Evolutionary conservation across 2,888 invertebrate genomes (phyloP).

Genomic region (Nipponacmea schrenckii): DNA sequence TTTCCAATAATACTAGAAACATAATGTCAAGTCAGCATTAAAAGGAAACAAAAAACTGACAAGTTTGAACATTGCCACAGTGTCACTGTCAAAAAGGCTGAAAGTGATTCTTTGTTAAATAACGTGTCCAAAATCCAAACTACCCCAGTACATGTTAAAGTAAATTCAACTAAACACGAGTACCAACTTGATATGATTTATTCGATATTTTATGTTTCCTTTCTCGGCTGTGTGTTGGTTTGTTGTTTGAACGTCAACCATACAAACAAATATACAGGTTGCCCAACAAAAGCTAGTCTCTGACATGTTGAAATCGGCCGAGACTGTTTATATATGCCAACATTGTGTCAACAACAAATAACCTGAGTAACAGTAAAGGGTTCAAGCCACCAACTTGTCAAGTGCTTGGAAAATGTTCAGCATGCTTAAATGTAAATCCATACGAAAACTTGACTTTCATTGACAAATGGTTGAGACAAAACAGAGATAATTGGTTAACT

Average conservation of each 20-base stretch:
- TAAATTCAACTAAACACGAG: no score
- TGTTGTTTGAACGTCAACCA: not conserved
- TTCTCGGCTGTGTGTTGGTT: not conserved
- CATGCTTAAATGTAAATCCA: slow-evolving; percentile 7
- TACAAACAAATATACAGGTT: slow-evolving; percentile 2
- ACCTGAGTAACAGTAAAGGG: not conserved
- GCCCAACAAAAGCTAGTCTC: slow-evolving; percentile 8
- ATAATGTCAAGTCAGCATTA: no score
- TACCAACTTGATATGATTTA: no score
- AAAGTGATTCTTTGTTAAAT: no score
- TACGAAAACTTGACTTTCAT: slow-evolving; percentile 2
- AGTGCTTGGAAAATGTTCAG: slow-evolving; percentile 4
- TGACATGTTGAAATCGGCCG: not conserved
- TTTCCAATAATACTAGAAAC: no score
- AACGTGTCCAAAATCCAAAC: no score
- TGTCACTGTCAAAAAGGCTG: no score
- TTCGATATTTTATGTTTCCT: no score
- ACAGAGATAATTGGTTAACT: no score
- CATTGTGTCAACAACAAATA: not conserved
- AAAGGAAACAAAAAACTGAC: no score
- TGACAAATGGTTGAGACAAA: not conserved
- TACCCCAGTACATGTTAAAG: no score
- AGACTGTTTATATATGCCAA: not conserved
- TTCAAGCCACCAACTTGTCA: slow-evolving; percentile 5
- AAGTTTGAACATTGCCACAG: no score